phyloP scores from a whole-genome alignment of 2,888 invertebrate genomes.

The Crossocerus cetratus region DNA sequence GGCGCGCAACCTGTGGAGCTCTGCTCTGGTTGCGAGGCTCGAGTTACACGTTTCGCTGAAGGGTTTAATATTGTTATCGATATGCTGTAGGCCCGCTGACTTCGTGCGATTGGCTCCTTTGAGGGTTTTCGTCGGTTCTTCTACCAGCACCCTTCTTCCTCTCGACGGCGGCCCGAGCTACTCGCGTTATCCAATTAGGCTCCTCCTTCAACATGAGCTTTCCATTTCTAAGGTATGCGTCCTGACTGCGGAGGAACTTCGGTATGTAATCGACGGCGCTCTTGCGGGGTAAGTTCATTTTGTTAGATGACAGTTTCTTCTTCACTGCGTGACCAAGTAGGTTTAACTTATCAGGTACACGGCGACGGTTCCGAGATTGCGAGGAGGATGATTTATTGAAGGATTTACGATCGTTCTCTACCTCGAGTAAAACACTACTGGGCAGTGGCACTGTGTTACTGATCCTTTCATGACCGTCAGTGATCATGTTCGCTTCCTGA shows the following conservation, averaged over 20 bases:
- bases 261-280: slow-evolving; percentile 25
- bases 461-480: not conserved
- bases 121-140: slow-evolving; percentile 12
- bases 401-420: slow-evolving; percentile 12
- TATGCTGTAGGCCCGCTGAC: slow-evolving; percentile 27
- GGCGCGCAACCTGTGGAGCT: slow-evolving; percentile 61
- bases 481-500: not conserved
- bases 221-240: slow-evolving; percentile 59
- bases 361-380: not conserved
- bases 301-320: slow-evolving; percentile 8
- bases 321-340: not conserved
- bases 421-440: not conserved
- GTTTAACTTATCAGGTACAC: not conserved
- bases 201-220: slow-evolving; percentile 36
- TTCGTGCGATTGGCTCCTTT: slow-evolving; percentile 10
- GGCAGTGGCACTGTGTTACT: slow-evolving; percentile 10
- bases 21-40: slow-evolving; percentile 61
- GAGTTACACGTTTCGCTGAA: slow-evolving; percentile 63
- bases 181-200: not conserved
- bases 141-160: too few species aligned
- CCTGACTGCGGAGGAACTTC: slow-evolving; percentile 61
- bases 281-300: not conserved
- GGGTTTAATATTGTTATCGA: slow-evolving; percentile 54
- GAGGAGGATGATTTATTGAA: not conserved
- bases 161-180: not conserved